Evolutionary conservation across 2,888 invertebrate species (phyloP), one percentile per base, ranked within the genome.

Genomic region (Petrophora chlorosata): DNA sequence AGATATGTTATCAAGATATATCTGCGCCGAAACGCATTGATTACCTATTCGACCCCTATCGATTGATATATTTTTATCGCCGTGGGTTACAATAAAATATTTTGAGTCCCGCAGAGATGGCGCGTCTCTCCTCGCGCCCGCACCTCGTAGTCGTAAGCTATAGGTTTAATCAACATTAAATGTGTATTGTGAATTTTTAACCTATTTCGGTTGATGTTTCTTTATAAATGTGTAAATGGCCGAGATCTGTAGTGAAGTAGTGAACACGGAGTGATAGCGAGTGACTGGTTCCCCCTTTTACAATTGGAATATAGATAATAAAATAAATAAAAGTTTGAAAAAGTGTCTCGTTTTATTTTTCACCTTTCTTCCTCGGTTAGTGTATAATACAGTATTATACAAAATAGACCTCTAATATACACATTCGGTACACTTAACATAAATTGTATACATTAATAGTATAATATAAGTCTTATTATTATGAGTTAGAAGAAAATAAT

Each of bases 111-210:
- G 45, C 43, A 15, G 46, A 56, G 53, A 40, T 33, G 28, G 32
- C 29, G 34, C 43, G 63, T 56, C 79, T 83, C 78, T 65, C 74
- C 59, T 63, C 68, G 59, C 77, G 79, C 55, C 65, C 86, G 67
- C 64, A 67, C 81, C 78, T 48, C 47, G 50, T 82, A 79, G 56
- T 53, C 64, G 5, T 86, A 86, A 88, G 84, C n/a, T n/a, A 67
- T 88, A 87, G 85, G 49, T 70, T 75, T 83, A 87, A 79, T 84
- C 85, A 85, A 85, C 87, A 88, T 87, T 83, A 85, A 88, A 88
- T 86, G 88, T 90, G 90, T 90, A 90, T 82, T 90, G 90, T 90
- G 89, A 87, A 87, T 89, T 87, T 78, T 77, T 79, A 82, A 83
- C 81, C 77, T 82, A 82, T 83, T 88, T 88, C 78, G 85, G 85